These are phyloP conservation scores for Borostomias antarcticus DNA, from an alignment of 2,797 vertebrate genomes.

Conservation along the genomic window DNA sequence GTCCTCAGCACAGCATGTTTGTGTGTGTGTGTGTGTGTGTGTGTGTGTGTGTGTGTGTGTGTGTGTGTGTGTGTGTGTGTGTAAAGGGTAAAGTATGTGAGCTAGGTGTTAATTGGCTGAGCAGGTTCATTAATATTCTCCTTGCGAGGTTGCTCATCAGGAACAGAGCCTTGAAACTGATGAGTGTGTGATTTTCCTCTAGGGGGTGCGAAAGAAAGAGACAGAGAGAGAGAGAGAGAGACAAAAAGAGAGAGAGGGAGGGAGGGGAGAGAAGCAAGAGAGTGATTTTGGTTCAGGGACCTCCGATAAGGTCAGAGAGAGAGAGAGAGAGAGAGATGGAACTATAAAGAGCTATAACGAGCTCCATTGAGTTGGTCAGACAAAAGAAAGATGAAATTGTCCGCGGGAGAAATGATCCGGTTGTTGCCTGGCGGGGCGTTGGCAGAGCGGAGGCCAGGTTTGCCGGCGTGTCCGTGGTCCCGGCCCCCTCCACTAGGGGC, in stretches of 20 bases:
- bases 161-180: slow-evolving; percentile 79
- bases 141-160: slow-evolving; percentile 72
- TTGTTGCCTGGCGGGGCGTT: slow-evolving; percentile 70
- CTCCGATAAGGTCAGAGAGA: slow-evolving; percentile 66
- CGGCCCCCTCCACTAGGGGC: background rate
- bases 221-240: slow-evolving; percentile 21
- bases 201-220: slow-evolving; percentile 49
- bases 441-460: slow-evolving; percentile 62
- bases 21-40: slow-evolving; percentile 6
- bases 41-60: slow-evolving; percentile 57
- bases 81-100: too few species aligned
- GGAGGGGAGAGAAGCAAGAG: slow-evolving; percentile 33
- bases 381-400: slow-evolving; percentile 78
- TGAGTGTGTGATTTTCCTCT: slow-evolving; percentile 81
- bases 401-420: slow-evolving; percentile 68
- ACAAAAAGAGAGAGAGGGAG: slow-evolving; percentile 33
- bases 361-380: slow-evolving; percentile 65
- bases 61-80: slow-evolving; percentile 79
- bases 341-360: slow-evolving; percentile 71
- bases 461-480: slow-evolving; percentile 30
- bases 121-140: slow-evolving; percentile 83
- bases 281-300: slow-evolving; percentile 55
- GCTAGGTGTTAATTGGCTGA: slow-evolving; percentile 82
- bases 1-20: slow-evolving; percentile 2
- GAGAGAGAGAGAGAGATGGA: slow-evolving; percentile 24